Conservation (phyloP, 2,797 vertebrate genomes). For the Rachycentron canadum region DNA sequence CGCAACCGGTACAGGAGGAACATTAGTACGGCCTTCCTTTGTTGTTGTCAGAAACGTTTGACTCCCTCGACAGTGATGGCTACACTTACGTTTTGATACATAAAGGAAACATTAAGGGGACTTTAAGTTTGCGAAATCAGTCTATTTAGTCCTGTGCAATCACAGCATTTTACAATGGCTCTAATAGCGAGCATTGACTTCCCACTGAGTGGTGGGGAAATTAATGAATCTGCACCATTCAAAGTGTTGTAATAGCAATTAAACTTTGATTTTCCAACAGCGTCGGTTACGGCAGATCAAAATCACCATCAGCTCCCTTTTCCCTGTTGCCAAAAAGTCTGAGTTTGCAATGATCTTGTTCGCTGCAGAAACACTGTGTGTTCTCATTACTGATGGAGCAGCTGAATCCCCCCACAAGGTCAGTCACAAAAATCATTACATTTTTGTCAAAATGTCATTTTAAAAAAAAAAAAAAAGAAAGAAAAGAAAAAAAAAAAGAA, state of each 20-base stretch:
- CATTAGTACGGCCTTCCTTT: too few relatives aligned
- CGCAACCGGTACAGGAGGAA: too few relatives aligned
- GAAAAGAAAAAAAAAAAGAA: too few relatives aligned
- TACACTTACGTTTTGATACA: too few relatives aligned
- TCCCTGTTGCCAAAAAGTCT: neutral
- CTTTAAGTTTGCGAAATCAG: neutral
- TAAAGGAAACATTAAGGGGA: neutral
- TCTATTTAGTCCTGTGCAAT: neutral
- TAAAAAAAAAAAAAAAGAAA: too few relatives aligned
- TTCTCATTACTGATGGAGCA: slow-evolving; percentile 12
- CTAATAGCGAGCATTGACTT: neutral
- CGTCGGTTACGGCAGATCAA: neutral
- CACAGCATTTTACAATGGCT: neutral
- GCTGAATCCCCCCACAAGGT: slow-evolving; percentile 39
- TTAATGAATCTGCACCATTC: neutral
- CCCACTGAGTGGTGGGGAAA: neutral
- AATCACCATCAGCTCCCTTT: neutral
- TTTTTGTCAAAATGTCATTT: slow-evolving; percentile 32
- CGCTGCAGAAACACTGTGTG: slow-evolving; percentile 9
- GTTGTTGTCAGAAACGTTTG: neutral
- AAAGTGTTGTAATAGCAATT: neutral
- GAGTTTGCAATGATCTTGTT: neutral
- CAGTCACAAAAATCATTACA: slow-evolving; percentile 14
- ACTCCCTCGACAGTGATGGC: too few relatives aligned
- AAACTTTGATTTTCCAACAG: neutral